These are phyloP conservation scores for Eudasyphora cyanicolor DNA, from an alignment of 2,888 invertebrate genomes.

Conservation along the genomic window DNA sequence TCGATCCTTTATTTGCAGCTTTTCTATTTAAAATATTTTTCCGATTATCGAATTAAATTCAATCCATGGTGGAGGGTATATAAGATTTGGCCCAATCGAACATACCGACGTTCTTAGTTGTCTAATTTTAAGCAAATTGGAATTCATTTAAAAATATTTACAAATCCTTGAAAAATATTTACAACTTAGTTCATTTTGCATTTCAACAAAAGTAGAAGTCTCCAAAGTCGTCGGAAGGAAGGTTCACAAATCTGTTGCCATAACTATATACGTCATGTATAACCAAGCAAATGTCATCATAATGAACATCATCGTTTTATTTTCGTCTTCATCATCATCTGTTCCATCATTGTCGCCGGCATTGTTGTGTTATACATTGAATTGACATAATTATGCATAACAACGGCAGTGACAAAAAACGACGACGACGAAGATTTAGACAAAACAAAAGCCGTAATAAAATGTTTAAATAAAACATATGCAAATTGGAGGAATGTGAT, in stretches of 20 bases:
- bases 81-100: no score
- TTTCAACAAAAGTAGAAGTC: no score
- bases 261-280: background rate
- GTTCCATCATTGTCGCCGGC: background rate
- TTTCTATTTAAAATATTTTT: no score
- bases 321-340: background rate
- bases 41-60: no score
- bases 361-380: background rate
- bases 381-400: slow-evolving; percentile 62
- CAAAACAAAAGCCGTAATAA: background rate
- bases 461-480: slow-evolving; percentile 5
- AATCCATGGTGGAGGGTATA: no score
- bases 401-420: slow-evolving; percentile 51
- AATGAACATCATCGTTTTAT: background rate
- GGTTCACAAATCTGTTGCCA: slow-evolving; percentile 25
- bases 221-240: background rate
- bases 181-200: no score
- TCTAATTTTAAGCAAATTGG: no score
- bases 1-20: no score
- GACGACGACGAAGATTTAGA: background rate
- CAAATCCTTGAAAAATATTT: background rate
- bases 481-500: background rate
- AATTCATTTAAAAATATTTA: no score
- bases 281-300: background rate
- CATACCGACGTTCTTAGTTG: no score